Percentiles rank a stretch among this genome's conserved stretches.
phyloP scores from a whole-genome alignment of 1,140 invertebrate genomes.

The Drosophila tristis region DNA sequence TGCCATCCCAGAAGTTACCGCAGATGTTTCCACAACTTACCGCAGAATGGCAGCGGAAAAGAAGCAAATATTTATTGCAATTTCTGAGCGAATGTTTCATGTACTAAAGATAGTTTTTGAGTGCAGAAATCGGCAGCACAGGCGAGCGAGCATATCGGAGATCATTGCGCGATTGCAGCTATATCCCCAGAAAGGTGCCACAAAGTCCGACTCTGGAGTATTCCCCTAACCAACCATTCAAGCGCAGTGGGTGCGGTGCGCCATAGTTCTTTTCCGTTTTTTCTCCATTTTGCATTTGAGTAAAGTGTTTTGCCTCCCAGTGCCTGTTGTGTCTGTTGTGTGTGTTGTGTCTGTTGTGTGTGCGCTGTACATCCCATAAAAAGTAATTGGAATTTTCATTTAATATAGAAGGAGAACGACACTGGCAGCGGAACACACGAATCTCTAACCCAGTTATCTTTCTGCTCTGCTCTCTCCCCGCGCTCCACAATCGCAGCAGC shows the following conservation, averaged over 20 bases:
- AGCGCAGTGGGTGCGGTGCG: no score
- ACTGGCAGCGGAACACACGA: conserved; percentile 34
- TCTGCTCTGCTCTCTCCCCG: conserved; percentile 6
- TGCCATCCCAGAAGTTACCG: not conserved
- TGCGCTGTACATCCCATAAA: conserved; percentile 65
- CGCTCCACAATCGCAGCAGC: conserved; percentile 27
- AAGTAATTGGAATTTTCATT: conserved; percentile 82
- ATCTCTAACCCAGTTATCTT: conserved; percentile 62
- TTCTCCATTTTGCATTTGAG: no score
- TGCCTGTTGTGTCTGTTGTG: no score
- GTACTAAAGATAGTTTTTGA: no score
- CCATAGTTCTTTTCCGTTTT: no score
- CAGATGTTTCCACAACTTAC: conserved; percentile 44
- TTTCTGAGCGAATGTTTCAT: conserved; percentile 13
- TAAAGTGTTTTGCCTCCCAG: no score
- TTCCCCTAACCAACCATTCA: no score
- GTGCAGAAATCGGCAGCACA: conserved; percentile 9
- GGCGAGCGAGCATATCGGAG: not conserved
- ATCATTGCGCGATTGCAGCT: conserved; percentile 2
- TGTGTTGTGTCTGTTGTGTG: no score
- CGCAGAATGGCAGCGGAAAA: conserved; percentile 19
- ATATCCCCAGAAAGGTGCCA: not conserved
- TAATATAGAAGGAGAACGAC: conserved; percentile 63
- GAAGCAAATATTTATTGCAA: conserved; percentile 42
- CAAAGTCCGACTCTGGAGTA: not conserved